Evolutionary conservation across 2,797 vertebrate species (phyloP).

Genomic region (Trachurus trachurus): DNA sequence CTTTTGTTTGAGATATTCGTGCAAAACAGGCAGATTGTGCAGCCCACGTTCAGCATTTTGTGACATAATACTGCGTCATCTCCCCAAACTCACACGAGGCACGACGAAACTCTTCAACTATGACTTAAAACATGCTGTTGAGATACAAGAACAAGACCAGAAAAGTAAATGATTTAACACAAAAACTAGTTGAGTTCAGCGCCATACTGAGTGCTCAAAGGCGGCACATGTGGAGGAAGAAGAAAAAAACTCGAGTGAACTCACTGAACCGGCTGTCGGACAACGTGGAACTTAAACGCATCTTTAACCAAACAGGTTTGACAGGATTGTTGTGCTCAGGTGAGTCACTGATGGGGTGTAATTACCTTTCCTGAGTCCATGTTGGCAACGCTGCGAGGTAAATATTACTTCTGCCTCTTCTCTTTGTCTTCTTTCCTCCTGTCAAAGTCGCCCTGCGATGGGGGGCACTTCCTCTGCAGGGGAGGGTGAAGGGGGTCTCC

Average conservation of each 20-base stretch:
- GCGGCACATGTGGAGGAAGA: conserved; percentile 31
- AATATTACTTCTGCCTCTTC: neutral
- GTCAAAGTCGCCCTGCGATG: conserved; percentile 1
- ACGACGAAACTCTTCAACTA: neutral
- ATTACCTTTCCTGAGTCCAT: conserved; percentile 84
- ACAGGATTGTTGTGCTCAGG: neutral
- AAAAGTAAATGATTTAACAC: neutral
- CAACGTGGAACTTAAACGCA: neutral
- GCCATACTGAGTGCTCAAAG: neutral
- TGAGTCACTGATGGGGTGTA: neutral
- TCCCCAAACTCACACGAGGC: neutral
- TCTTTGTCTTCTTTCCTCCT: conserved; percentile 29
- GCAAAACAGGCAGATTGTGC: neutral
- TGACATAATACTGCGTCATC: neutral
- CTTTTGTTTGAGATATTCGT: neutral
- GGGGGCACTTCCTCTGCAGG: conserved; percentile 19
- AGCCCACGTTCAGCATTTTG: neutral
- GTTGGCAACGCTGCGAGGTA: conserved; percentile 25
- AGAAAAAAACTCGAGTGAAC: conserved; percentile 13
- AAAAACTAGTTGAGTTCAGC: neutral
- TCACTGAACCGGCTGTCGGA: conserved; percentile 17
- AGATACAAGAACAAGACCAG: neutral
- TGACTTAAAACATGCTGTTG: neutral
- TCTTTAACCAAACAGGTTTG: conserved; percentile 8
- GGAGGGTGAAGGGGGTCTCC: neutral